These are phyloP conservation scores for Alosa sapidissima DNA, from an alignment of 2,797 vertebrate species.

Conservation along the genomic window DNA sequence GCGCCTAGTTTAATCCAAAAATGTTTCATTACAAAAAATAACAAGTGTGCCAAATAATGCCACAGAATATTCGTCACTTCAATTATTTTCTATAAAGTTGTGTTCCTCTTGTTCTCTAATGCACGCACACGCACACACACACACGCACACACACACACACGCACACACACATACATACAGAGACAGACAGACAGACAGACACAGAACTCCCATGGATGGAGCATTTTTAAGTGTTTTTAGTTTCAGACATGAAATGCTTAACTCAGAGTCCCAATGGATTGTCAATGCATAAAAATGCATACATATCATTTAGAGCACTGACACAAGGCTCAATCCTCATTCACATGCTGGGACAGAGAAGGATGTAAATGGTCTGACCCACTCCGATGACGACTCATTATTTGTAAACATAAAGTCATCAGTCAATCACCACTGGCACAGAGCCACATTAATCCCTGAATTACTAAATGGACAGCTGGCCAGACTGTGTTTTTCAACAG, in stretches of 20 bases:
- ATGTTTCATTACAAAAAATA: too few relatives aligned
- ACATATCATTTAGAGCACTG: background rate
- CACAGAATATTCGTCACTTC: background rate
- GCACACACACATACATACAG: background rate
- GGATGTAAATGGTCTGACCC: background rate
- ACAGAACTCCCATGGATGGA: background rate
- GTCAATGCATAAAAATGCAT: background rate
- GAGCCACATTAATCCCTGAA: slow-evolving; percentile 10
- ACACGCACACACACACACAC: background rate
- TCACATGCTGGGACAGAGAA: background rate
- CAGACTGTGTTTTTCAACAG: background rate
- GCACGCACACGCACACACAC: background rate
- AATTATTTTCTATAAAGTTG: too few relatives aligned
- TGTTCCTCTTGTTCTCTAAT: background rate
- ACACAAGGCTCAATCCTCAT: background rate
- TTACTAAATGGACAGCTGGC: slow-evolving; percentile 12
- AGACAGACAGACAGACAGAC: background rate
- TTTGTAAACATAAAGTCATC: slow-evolving; percentile 7
- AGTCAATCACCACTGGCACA: background rate
- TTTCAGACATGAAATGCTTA: too few relatives aligned
- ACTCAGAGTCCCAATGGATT: background rate
- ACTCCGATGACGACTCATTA: background rate
- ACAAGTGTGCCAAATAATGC: background rate
- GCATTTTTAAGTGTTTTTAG: background rate
- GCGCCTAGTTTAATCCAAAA: too few relatives aligned